Evolutionary conservation across 2,113 vertebrate species (phyloP).

Genomic region (Cebidichthys violaceus): DNA sequence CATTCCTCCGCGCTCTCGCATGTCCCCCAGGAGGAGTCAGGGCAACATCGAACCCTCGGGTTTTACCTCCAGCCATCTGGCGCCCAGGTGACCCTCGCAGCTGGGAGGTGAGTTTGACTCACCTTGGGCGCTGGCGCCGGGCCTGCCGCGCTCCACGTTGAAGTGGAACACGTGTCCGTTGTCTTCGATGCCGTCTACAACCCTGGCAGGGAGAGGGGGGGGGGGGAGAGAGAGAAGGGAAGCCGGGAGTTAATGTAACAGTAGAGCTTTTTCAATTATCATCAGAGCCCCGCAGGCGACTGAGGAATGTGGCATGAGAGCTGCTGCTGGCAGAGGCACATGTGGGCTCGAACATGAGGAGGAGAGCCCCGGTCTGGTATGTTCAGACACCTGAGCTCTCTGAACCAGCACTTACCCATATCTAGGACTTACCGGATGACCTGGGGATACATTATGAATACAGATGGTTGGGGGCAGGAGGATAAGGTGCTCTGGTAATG

Average conservation of each 20-base stretch:
- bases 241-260: slow-evolving; percentile 70
- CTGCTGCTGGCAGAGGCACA: slow-evolving; percentile 65
- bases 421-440: slow-evolving; percentile 59
- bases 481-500: slow-evolving; percentile 59
- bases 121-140: slow-evolving; percentile 67
- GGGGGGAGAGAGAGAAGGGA: slow-evolving; percentile 39
- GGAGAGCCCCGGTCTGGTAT: slow-evolving; percentile 53
- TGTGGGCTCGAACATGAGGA: slow-evolving; percentile 59
- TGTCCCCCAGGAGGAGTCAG: slow-evolving; percentile 64
- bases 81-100: slow-evolving; percentile 57
- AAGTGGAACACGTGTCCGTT: slow-evolving; percentile 88
- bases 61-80: slow-evolving; percentile 69
- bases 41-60: slow-evolving; percentile 50
- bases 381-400: slow-evolving; percentile 71
- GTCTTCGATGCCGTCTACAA: slow-evolving; percentile 96
- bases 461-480: slow-evolving; percentile 51
- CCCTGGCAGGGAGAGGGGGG: slow-evolving; percentile 77
- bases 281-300: slow-evolving; percentile 44
- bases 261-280: slow-evolving; percentile 75
- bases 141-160: slow-evolving; percentile 74
- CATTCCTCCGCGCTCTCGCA: slow-evolving; percentile 54
- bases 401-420: slow-evolving; percentile 62
- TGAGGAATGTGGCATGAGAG: slow-evolving; percentile 63
- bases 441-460: slow-evolving; percentile 74
- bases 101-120: slow-evolving; percentile 59